Evolutionary conservation across 2,797 vertebrate species (phyloP).

Genomic region (Propithecus deckenii): DNA sequence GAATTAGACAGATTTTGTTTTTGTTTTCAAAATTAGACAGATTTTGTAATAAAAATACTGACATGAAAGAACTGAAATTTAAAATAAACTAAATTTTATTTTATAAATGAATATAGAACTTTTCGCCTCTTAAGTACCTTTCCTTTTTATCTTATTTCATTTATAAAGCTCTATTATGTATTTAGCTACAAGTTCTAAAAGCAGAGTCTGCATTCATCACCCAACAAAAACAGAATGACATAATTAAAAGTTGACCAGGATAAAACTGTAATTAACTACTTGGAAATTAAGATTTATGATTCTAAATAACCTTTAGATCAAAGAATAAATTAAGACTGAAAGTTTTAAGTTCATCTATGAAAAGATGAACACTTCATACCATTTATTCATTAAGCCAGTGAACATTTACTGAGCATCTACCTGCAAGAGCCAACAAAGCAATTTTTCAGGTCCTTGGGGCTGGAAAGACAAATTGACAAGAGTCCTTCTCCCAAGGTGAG

Average conservation of each 20-base stretch:
- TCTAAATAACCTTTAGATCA: background rate
- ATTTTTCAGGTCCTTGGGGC: background rate
- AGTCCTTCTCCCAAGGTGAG: background rate
- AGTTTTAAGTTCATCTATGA: background rate
- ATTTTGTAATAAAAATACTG: slow-evolving; percentile 12
- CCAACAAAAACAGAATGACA: background rate
- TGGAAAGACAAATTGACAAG: background rate
- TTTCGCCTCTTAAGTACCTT: background rate
- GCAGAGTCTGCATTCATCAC: background rate
- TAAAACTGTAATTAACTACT: background rate
- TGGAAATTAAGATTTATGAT: background rate
- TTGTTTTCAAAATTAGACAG: background rate
- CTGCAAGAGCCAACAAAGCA: background rate
- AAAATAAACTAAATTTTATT: slow-evolving; percentile 38
- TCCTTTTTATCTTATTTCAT: background rate
- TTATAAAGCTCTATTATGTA: background rate
- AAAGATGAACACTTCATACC: background rate
- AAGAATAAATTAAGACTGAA: slow-evolving; percentile 27
- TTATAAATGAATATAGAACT: background rate
- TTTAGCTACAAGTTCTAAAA: background rate
- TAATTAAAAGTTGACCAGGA: background rate
- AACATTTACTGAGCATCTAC: background rate
- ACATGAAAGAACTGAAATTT: background rate
- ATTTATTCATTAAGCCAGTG: background rate
- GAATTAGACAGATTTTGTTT: background rate